These are phyloP conservation scores for Microplitis deprimator DNA, from an alignment of 2,888 invertebrate species.

Conservation along the genomic window DNA sequence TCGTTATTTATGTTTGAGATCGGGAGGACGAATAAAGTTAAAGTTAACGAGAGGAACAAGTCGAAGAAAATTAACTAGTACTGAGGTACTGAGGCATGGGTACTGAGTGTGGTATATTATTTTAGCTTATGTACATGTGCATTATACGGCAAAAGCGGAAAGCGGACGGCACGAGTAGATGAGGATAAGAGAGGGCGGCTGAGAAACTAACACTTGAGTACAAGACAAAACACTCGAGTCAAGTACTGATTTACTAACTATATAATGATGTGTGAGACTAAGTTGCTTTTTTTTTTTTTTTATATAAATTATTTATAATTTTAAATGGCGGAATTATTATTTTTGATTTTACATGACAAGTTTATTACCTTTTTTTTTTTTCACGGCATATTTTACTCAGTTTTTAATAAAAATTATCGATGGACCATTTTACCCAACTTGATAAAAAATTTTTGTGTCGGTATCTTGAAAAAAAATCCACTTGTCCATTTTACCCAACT, in stretches of 20 bases:
- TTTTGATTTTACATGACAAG: too few species aligned
- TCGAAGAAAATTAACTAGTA: neutral
- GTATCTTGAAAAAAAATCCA: too few species aligned
- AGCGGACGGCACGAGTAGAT: neutral
- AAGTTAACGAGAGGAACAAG: neutral
- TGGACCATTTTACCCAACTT: too few species aligned
- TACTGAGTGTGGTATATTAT: neutral
- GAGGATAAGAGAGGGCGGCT: slow-evolving; percentile 1
- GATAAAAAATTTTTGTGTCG: too few species aligned
- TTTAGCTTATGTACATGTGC: neutral
- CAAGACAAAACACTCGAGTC: neutral
- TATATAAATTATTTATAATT: neutral
- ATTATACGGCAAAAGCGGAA: neutral
- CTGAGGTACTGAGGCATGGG: neutral
- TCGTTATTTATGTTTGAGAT: neutral
- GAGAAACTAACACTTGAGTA: neutral
- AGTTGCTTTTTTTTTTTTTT: neutral
- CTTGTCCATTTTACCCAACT: too few species aligned
- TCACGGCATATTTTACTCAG: too few species aligned
- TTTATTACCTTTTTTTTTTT: too few species aligned
- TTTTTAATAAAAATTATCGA: too few species aligned
- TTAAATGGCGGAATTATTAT: too few species aligned
- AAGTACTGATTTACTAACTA: neutral
- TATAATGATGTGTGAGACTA: neutral
- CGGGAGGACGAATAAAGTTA: neutral